A percentile compares a stretch with the other conserved stretches of the same genome.
Evolutionary conservation across 2,797 vertebrate genomes (phyloP).

Genomic region (Chromobotia macracanthus): DNA sequence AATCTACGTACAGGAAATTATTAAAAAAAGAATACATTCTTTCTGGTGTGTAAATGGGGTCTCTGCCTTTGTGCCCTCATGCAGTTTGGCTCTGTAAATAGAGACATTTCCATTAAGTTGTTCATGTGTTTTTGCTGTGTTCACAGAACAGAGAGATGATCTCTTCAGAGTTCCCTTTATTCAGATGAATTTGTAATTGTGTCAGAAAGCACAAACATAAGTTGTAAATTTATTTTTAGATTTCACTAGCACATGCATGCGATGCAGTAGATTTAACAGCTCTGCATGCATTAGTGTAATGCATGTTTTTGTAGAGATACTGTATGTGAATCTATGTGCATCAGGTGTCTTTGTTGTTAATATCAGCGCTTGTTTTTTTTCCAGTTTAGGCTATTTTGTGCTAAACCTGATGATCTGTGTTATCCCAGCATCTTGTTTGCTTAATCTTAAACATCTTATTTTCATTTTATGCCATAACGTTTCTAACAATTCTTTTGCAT

Average conservation of each 20-base stretch:
- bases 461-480: background rate
- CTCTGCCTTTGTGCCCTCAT: constrained; percentile 1
- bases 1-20: constrained; percentile 66
- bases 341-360: background rate
- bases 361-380: background rate
- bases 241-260: background rate
- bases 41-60: constrained; percentile 26
- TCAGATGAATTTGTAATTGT: constrained; percentile 2
- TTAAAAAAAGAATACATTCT: constrained; percentile 45
- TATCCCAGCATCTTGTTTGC: background rate
- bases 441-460: background rate
- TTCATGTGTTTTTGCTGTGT: constrained; percentile 25
- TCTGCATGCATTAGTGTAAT: background rate
- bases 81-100: background rate
- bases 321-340: background rate
- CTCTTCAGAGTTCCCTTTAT: background rate
- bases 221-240: background rate
- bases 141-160: constrained; percentile 20
- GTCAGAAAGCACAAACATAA: background rate
- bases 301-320: background rate
- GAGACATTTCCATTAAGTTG: constrained; percentile 37
- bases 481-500: background rate
- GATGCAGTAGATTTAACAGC: background rate
- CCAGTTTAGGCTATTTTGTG: background rate
- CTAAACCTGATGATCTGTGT: background rate